phyloP scores from a whole-genome alignment of 2,888 invertebrate species.

The Dastarcus helophoroides region DNA sequence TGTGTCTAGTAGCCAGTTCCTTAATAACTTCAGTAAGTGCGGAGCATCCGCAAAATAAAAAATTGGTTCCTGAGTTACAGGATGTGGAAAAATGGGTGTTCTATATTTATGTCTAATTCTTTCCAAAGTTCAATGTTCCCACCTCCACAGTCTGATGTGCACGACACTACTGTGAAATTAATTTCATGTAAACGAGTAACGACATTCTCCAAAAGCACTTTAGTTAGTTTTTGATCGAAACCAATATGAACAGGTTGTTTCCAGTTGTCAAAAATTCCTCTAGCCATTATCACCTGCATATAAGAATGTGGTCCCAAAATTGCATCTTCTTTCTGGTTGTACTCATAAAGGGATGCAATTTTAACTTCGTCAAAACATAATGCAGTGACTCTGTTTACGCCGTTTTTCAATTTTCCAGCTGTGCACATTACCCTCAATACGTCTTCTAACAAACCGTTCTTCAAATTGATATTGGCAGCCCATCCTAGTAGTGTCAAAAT shows the following conservation, averaged over 20 bases:
- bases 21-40: conserved; percentile 18
- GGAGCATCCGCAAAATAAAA: conserved; percentile 22
- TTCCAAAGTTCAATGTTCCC: conserved; percentile 21
- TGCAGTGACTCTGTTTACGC: conserved; percentile 12
- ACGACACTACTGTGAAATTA: conserved; percentile 21
- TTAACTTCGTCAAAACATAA: conserved; percentile 19
- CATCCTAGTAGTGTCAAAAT: conserved; percentile 16
- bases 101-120: conserved; percentile 15
- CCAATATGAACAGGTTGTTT: conserved; percentile 20
- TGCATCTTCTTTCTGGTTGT: conserved; percentile 17
- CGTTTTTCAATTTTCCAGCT: conserved; percentile 9
- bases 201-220: conserved; percentile 14
- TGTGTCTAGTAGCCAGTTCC: conserved; percentile 1
- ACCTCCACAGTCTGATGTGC: conserved; percentile 20
- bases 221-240: conserved; percentile 25
- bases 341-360: conserved; percentile 15
- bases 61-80: conserved; percentile 16
- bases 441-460: conserved; percentile 14
- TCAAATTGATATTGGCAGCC: conserved; percentile 16
- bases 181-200: conserved; percentile 15
- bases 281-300: conserved; percentile 20
- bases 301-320: conserved; percentile 19
- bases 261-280: conserved; percentile 18
- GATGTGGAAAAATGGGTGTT: conserved; percentile 18
- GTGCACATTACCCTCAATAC: conserved; percentile 14